Base-by-base conservation (phyloP, 2,113 vertebrate genomes). In the Thalassarche chlororhynchos region DNA sequence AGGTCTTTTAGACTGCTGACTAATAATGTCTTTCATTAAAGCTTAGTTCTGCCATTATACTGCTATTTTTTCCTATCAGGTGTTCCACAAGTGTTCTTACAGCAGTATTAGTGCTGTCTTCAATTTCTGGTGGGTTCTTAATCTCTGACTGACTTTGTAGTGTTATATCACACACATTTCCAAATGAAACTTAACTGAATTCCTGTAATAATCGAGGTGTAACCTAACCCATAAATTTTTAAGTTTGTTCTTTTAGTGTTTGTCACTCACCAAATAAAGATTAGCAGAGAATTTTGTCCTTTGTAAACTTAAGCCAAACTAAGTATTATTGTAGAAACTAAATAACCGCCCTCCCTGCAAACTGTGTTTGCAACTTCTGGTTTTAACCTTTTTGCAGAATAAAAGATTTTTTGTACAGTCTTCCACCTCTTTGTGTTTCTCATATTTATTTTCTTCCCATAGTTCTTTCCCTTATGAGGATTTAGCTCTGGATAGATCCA, bases 21-120 rank as follows among this genome's bases (percentile, higher is more conserved):
- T 14, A 5, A 8, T 38, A 14, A 0, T 3, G 51, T 17, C 28
- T 10, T 2, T 32, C 47, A n/a, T 52, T 5, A 60, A 65, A n/a
- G 40, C 60, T 52, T 1, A 9, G n/a, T 69, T 84, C 60, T 87
- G 51, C 71, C 74, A 1, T 34, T 19, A 4, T 0, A 3, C n/a
- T 44, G 58, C 49, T 34, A 5, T 2, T 79, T 31, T 62, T 20
- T 17, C 58, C 47, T 14, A 1, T 4, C 10, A 5, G 8, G 23
- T 46, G 14, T 12, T 64, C 79, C 52, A 1, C 34, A 8, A 34
- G 29, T 12, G 58, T 7, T 51, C 69, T 28, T 44, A 42, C 5
- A 18, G 75, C 61, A 49, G 25, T 4, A 2, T 12, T 44, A 38
- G 40, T 28, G 32, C 83, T 72, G 49, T 1, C 69, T 34, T 31